Conservation (phyloP, 2,888 invertebrate species). For the Diaperis boleti region DNA sequence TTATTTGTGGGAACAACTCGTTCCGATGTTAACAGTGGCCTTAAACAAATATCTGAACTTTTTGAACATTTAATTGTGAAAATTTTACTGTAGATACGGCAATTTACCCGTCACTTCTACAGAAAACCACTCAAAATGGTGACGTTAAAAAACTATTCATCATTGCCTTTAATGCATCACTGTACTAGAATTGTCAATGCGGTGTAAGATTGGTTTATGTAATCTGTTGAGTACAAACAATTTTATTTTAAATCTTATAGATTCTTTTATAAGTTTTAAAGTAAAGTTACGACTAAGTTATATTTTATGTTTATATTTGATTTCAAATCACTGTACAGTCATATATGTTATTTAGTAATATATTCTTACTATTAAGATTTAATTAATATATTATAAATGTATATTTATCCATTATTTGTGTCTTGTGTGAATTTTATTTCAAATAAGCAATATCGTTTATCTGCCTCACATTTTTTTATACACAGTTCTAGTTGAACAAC, state of each 20-base stretch:
- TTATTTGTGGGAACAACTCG: slow-evolving; percentile 44
- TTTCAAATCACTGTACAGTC: slow-evolving; percentile 44
- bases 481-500: slow-evolving; percentile 12
- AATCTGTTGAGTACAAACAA: slow-evolving; percentile 42
- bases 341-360: slow-evolving; percentile 46
- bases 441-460: slow-evolving; percentile 43
- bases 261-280: slow-evolving; percentile 40
- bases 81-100: slow-evolving; percentile 44
- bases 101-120: slow-evolving; percentile 33
- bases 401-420: slow-evolving; percentile 44
- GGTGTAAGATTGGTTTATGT: slow-evolving; percentile 21
- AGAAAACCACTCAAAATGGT: slow-evolving; percentile 24
- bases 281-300: slow-evolving; percentile 40
- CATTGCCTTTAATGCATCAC: slow-evolving; percentile 36
- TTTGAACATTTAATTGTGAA: slow-evolving; percentile 44
- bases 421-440: slow-evolving; percentile 43
- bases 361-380: slow-evolving; percentile 44
- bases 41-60: slow-evolving; percentile 44
- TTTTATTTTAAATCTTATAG: slow-evolving; percentile 43
- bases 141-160: slow-evolving; percentile 28
- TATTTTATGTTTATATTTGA: slow-evolving; percentile 37
- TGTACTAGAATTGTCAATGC: slow-evolving; percentile 26
- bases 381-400: slow-evolving; percentile 46
- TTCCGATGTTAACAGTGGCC: slow-evolving; percentile 46
- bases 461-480: slow-evolving; percentile 34